Percentiles rank a stretch among this genome's conserved stretches.
Evolutionary conservation across 2,888 invertebrate species (phyloP).

Genomic region (Bhutanitis thaidina): DNA sequence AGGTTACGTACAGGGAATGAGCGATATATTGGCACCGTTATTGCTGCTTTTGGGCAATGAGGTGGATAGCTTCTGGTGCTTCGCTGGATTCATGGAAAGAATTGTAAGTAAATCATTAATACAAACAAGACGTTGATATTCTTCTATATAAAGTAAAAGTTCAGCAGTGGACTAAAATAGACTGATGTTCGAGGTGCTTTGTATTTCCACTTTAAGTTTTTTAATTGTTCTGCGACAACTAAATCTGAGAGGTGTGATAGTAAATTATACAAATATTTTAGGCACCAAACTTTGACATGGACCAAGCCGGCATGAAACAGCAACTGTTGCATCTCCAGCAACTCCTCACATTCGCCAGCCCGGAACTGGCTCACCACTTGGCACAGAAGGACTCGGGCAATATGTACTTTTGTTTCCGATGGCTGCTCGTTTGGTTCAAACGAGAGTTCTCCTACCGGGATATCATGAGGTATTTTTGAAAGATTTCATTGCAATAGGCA

Average conservation of each 20-base stretch:
- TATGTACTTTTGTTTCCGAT: conserved; percentile 99
- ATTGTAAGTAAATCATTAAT: conserved; percentile 85
- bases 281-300: conserved; percentile 96
- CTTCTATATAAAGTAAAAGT: too few relatives aligned
- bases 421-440: conserved; percentile 97
- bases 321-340: conserved; percentile 93
- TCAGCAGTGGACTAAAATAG: too few relatives aligned
- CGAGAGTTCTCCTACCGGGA: conserved; percentile 93
- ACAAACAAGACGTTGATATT: too few relatives aligned
- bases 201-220: too few relatives aligned
- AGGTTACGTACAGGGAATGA: conserved; percentile 98
- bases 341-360: conserved; percentile 89
- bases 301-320: conserved; percentile 97
- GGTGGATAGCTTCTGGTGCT: conserved; percentile 99
- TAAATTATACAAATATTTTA: conserved; percentile 45
- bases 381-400: conserved; percentile 92
- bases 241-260: too few relatives aligned
- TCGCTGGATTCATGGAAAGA: conserved; percentile 97
- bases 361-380: conserved; percentile 91
- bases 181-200: too few relatives aligned
- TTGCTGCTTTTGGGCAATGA: conserved; percentile 94
- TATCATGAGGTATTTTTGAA: conserved; percentile 83
- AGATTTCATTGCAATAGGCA: too few relatives aligned
- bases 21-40: conserved; percentile 96
- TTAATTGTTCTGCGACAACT: too few relatives aligned